Evolutionary conservation across 2,888 invertebrate genomes (phyloP).

Genomic region (Lycaena phlaeas): DNA sequence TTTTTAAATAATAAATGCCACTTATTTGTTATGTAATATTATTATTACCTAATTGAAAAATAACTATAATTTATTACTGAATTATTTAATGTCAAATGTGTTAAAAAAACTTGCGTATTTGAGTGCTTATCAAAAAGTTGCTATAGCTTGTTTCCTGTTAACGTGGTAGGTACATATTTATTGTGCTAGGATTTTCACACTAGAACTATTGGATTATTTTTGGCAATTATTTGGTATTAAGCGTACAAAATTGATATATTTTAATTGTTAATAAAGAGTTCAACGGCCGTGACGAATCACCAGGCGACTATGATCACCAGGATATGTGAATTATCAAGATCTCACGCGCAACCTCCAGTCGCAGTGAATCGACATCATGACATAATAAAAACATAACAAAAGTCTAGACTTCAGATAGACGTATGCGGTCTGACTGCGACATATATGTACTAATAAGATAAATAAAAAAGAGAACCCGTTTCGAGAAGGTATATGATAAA

Average conservation of each 20-base stretch:
- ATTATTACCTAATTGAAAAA: conserved; percentile 4
- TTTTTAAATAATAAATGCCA: not conserved
- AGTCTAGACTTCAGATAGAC: conserved; percentile 3
- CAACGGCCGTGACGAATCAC: conserved; percentile 5
- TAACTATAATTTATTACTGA: no score
- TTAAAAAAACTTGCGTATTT: no score
- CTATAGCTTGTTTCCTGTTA: no score
- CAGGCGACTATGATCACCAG: conserved; percentile 7
- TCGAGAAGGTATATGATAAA: not conserved
- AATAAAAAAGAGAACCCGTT: not conserved
- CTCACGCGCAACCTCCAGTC: not conserved
- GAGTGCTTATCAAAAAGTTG: no score
- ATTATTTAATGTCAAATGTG: no score
- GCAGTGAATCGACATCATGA: not conserved
- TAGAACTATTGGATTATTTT: not conserved
- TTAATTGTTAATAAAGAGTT: conserved; percentile 8
- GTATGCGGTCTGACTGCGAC: no score
- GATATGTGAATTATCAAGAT: conserved; percentile 6
- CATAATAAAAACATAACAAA: conserved; percentile 4
- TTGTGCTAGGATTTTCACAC: not conserved
- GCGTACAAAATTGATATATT: conserved; percentile 6
- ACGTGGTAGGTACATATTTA: no score
- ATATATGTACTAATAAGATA: not conserved
- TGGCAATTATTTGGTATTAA: not conserved
- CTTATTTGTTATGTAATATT: not conserved